phyloP scores from a whole-genome alignment of 2,797 vertebrate species.

The Xenops minutus region DNA sequence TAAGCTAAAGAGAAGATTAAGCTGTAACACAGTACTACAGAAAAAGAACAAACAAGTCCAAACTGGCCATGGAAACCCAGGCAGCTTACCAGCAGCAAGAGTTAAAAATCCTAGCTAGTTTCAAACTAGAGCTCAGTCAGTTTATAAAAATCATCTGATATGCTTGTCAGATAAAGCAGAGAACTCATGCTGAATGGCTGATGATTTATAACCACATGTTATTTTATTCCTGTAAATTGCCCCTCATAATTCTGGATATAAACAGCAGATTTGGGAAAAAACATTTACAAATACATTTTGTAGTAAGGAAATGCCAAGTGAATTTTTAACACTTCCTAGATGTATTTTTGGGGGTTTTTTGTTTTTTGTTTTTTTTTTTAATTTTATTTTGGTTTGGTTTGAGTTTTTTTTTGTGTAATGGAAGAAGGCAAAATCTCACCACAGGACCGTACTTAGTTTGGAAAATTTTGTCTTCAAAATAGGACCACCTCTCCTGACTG shows the following conservation, averaged over 20 bases:
- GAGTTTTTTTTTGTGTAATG: neutral
- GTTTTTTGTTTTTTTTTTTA: too few relatives aligned
- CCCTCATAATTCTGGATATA: neutral
- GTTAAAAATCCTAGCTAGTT: slow-evolving; percentile 6
- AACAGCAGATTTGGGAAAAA: neutral
- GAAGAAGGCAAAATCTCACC: neutral
- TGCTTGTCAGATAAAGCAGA: neutral
- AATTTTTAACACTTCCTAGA: neutral
- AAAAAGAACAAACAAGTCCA: neutral
- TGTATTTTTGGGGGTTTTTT: too few relatives aligned
- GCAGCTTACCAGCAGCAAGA: neutral
- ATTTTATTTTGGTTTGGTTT: too few relatives aligned
- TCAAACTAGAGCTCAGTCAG: neutral
- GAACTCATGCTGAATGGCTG: neutral
- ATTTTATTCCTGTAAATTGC: neutral
- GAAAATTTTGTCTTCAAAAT: neutral
- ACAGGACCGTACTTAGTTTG: neutral
- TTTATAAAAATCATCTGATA: neutral
- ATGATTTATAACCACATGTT: slow-evolving; percentile 13
- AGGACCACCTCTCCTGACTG: neutral
- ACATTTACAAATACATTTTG: neutral
- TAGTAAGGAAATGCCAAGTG: neutral
- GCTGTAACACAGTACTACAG: neutral
- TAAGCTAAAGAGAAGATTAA: neutral
- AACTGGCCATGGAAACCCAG: neutral